phyloP scores from a whole-genome alignment of 1,140 invertebrate species.

The Drosophila lacteicornis region DNA sequence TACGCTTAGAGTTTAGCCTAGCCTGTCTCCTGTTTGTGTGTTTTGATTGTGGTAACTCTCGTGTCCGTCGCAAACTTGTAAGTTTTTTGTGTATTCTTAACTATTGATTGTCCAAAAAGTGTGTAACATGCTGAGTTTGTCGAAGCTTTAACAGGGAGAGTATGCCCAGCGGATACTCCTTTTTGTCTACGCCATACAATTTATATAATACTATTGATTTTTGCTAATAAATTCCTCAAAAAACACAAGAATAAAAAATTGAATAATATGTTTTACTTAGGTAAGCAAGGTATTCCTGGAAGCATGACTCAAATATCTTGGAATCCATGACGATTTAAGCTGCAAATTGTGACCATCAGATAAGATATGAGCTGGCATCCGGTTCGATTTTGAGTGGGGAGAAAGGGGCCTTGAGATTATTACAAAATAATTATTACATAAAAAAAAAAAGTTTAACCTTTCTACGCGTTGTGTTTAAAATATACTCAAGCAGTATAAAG shows the following conservation, averaged over 20 bases:
- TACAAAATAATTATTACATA: too few relatives aligned
- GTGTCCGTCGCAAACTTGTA: slow-evolving; percentile 9
- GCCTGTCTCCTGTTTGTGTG: not conserved
- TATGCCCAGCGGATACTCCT: slow-evolving; percentile 5
- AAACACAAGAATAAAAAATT: not conserved
- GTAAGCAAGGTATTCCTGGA: not conserved
- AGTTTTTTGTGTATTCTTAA: not conserved
- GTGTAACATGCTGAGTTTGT: slow-evolving; percentile 6
- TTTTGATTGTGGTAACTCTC: slow-evolving; percentile 3
- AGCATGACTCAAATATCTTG: slow-evolving; percentile 4
- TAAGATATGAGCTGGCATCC: not conserved
- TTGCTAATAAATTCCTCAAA: slow-evolving; percentile 35
- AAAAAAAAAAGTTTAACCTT: too few relatives aligned
- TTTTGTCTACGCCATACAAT: slow-evolving; percentile 3
- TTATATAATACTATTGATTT: slow-evolving; percentile 6
- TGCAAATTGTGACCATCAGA: not conserved
- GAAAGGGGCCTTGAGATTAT: too few relatives aligned
- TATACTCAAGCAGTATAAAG: too few relatives aligned
- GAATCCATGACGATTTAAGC: not conserved
- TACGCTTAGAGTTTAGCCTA: slow-evolving; percentile 30
- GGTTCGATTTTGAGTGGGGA: not conserved
- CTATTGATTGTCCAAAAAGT: slow-evolving; percentile 1
- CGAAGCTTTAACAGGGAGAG: slow-evolving; percentile 16
- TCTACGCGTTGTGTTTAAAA: too few relatives aligned
- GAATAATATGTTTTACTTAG: not conserved